Evolutionary conservation across 2,797 vertebrate genomes (phyloP), one percentile per base, ranked within the genome.

Genomic region (Ibycter americanus): DNA sequence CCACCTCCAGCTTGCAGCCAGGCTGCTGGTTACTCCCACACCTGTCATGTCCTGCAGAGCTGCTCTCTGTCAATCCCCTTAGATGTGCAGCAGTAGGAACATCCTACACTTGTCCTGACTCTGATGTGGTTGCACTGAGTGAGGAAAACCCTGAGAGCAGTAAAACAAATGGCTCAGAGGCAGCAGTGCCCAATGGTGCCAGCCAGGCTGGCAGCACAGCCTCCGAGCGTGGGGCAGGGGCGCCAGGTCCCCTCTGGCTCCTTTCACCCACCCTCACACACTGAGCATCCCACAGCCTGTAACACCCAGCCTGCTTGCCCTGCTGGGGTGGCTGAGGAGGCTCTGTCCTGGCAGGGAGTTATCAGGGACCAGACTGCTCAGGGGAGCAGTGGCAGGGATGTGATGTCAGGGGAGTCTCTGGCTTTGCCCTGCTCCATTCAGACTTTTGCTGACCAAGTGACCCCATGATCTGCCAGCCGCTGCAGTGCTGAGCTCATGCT

Each of bases 331-430:
- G 40, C 65, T 29, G 70, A 51, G 70, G 68, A 31, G 70, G 70
- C 36, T 47, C 49, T 19, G 3, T 18, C 20, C 66, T 38, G 27
- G 51, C 42, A 47, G 0, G 1, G 31, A 23, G 12, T 54, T 82
- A 51, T 1, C 0, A 0, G 47, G n/a, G 44, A 65, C 31, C 1
- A 2, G 20, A 26, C 21, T 18, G 25, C 68, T 44, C 38, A 14
- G 49, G 17, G 47, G 12, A 62, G 34, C 40, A 82, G 61, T 14
- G 9, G 31, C 52, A 22, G 40, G 14, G 31, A 34, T 68, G 29
- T 1, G 4, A 15, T 18, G 14, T 9, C 79, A 22, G 22, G 6
- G 40, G 38, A 77, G 18, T 12, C 44, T 34, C 59, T 81, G 73
- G 44, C 62, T 83, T 54, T 9, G 4, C 18, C 21, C 32, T 34